phyloP scores from a whole-genome alignment of 2,888 invertebrate genomes.

The Brenthis ino region DNA sequence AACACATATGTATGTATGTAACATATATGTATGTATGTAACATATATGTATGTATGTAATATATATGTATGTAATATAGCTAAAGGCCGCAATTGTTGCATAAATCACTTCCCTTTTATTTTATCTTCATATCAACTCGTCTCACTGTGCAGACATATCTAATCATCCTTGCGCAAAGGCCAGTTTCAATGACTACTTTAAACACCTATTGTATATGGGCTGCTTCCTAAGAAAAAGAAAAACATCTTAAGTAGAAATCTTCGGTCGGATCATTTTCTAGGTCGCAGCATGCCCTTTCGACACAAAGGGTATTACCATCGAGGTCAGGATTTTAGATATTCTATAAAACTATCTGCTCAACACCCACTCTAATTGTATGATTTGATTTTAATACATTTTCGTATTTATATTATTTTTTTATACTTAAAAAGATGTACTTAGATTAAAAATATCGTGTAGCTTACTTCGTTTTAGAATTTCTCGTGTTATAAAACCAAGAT shows the following conservation, averaged over 20 bases:
- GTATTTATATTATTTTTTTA: too few species aligned
- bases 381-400: too few species aligned
- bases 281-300: constrained; percentile 35
- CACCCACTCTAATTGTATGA: too few species aligned
- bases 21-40: too few species aligned
- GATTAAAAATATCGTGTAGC: too few species aligned
- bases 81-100: constrained; percentile 17
- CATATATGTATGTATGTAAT: background rate
- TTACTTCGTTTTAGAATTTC: too few species aligned
- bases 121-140: constrained; percentile 30
- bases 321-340: constrained; percentile 33
- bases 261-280: constrained; percentile 30
- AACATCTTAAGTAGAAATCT: constrained; percentile 30
- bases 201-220: constrained; percentile 34
- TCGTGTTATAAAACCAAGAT: too few species aligned
- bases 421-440: too few species aligned
- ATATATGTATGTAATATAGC: too few species aligned
- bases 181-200: constrained; percentile 34
- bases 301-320: constrained; percentile 27
- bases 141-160: constrained; percentile 31
- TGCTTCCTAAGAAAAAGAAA: constrained; percentile 31
- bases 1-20: background rate
- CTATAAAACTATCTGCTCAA: constrained; percentile 2
- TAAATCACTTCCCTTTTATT: constrained; percentile 14
- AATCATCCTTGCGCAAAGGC: constrained; percentile 36